phyloP scores from a whole-genome alignment of 2,888 invertebrate species.

The Conops quadrifasciatus region DNA sequence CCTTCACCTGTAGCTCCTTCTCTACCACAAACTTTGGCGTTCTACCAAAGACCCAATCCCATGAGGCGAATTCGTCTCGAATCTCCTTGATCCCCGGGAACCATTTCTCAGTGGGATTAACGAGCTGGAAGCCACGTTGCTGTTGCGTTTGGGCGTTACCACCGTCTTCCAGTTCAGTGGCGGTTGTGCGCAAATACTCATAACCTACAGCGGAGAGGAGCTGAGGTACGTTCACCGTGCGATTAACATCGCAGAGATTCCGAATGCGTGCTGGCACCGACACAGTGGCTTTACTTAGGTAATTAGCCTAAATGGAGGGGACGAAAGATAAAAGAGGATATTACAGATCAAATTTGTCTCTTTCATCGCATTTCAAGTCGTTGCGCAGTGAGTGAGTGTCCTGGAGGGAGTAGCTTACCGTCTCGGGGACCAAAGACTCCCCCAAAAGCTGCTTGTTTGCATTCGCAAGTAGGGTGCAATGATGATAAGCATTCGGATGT shows the following conservation, averaged over 20 bases:
- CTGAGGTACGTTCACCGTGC: constrained; percentile 74
- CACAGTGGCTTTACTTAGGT: constrained; percentile 84
- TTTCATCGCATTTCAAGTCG: not conserved
- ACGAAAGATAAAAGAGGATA: not conserved
- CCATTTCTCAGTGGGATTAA: constrained; percentile 88
- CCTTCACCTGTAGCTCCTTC: constrained; percentile 63
- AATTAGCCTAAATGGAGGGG: constrained; percentile 72
- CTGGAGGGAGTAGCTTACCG: constrained; percentile 68
- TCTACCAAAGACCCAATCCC: constrained; percentile 90
- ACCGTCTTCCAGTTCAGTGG: constrained; percentile 75
- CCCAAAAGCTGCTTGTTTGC: constrained; percentile 81
- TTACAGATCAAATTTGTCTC: not conserved
- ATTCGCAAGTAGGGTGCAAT: constrained; percentile 92
- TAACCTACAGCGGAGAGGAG: constrained; percentile 83
- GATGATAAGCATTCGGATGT: constrained; percentile 91
- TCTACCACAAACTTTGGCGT: constrained; percentile 83
- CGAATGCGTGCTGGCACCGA: constrained; percentile 84
- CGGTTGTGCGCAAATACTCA: constrained; percentile 81
- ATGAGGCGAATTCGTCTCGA: constrained; percentile 75
- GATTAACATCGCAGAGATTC: constrained; percentile 82
- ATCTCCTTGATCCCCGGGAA: constrained; percentile 83
- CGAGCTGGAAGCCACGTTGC: constrained; percentile 84
- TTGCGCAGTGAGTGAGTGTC: too few relatives aligned
- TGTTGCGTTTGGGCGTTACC: constrained; percentile 75
- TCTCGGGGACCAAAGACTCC: constrained; percentile 76